Base-by-base conservation (phyloP, 2,797 vertebrate genomes). In the Catharus ustulatus region DNA sequence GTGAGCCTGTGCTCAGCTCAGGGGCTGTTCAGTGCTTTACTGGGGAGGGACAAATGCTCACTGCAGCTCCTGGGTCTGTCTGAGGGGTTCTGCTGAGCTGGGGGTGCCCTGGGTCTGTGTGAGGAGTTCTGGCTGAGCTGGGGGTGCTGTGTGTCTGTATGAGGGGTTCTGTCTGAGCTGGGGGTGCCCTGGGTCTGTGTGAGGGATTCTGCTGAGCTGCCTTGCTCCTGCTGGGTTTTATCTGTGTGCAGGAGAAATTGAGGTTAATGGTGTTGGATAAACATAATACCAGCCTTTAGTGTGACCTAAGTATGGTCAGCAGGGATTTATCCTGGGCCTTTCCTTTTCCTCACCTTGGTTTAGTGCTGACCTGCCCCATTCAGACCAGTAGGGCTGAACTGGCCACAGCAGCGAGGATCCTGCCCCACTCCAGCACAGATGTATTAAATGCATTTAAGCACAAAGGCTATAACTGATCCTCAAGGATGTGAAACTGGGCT, bases 221-320 rank as follows among this genome's bases (percentile, higher is more conserved):
- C 32, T 59, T 15, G 11, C 45, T 71, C 52, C 58, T 75, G 49
- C 69, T 69, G 69, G 42, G 4, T 54, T 72, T 72, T 19, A 24
- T 40, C 45, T 67, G 38, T 42, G 20, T 59, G 52, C 34, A 30
- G 45, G 23, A 87, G 46, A 69, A 83, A 58, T 6, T 48, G 76
- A 84, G 63, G 66, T 78, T 93, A 84, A 84, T 88, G 76, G 58
- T 74, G 38, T 38, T 74, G 82, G 24, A n/a, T 78, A 58, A 87
- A 66, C 9, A 11, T 48, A 40, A 43, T 10, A 13, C 15, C 45
- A 55, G 58, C 58, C 17, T 87, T 57, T 3, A 42, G 54, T 13
- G 42, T 64, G 91, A 62, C 89, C 82, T 15, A 18, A 80, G 82
- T 80, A 40, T 38, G 87, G 68, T 80, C 27, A 26, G 79, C 45